Evolutionary conservation across 2,113 vertebrate genomes (phyloP).

Genomic region (Colaptes auratus): DNA sequence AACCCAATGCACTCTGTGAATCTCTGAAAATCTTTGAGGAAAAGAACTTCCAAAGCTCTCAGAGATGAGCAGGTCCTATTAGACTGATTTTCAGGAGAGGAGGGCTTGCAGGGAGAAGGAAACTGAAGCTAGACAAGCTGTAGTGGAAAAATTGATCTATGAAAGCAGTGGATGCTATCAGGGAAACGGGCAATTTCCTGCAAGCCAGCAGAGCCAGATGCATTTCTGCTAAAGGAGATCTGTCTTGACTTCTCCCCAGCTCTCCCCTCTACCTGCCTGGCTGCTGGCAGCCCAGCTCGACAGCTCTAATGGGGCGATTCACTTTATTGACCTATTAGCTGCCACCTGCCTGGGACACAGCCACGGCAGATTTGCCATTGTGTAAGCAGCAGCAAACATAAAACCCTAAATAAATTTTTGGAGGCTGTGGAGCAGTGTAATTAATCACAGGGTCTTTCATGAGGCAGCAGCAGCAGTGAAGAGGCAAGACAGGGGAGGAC

Average conservation of each 20-base stretch:
- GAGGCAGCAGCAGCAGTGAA: background rate
- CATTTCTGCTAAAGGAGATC: background rate
- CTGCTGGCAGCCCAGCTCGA: background rate
- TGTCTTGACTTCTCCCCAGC: background rate
- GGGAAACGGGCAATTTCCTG: background rate
- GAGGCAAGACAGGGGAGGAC: background rate
- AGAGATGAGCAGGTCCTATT: background rate
- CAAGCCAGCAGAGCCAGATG: background rate
- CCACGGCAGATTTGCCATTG: background rate
- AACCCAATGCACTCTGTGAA: too few species aligned
- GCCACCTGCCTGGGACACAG: slow-evolving; percentile 19
- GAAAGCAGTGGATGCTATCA: background rate
- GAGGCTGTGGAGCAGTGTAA: background rate
- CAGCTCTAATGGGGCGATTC: background rate
- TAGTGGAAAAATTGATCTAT: background rate
- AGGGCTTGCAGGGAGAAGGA: background rate
- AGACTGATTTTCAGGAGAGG: background rate
- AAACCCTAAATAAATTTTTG: slow-evolving; percentile 5
- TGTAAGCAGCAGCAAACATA: slow-evolving; percentile 4
- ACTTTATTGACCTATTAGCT: slow-evolving; percentile 22
- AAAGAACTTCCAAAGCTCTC: background rate
- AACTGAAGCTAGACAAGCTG: background rate
- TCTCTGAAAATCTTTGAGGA: background rate
- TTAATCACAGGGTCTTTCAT: background rate
- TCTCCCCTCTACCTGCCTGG: background rate